A percentile compares a stretch with the other conserved stretches of the same genome.
Evolutionary conservation across 1,140 invertebrate species (phyloP).

Genomic region (Wiebesia pumilae): DNA sequence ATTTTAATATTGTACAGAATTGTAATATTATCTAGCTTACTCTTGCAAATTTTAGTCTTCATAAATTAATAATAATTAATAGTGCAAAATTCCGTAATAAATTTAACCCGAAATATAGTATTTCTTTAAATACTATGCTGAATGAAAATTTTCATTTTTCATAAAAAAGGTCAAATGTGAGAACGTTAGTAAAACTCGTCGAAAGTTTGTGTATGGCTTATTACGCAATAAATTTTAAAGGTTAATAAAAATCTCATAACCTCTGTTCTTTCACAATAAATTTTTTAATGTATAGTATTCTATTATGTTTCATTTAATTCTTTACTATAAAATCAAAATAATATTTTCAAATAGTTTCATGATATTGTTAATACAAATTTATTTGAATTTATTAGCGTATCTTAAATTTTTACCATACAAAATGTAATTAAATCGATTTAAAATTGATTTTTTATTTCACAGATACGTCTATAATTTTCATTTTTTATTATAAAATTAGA

Average conservation of each 20-base stretch:
- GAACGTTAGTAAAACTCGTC: background rate
- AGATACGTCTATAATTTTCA: too few relatives aligned
- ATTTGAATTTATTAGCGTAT: background rate
- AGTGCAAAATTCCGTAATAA: background rate
- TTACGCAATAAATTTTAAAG: background rate
- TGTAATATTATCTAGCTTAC: background rate
- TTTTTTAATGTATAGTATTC: background rate
- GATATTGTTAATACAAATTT: background rate
- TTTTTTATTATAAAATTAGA: too few relatives aligned
- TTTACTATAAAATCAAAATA: background rate
- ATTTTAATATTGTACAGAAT: background rate
- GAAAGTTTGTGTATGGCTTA: background rate
- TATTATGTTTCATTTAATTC: background rate
- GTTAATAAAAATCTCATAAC: conserved; percentile 14
- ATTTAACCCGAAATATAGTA: background rate
- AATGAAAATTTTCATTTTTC: background rate
- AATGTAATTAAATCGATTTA: too few relatives aligned
- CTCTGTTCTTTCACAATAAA: background rate
- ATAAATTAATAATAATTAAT: background rate
- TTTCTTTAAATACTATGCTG: background rate
- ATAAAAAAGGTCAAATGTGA: background rate
- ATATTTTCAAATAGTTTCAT: background rate
- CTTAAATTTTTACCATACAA: too few relatives aligned
- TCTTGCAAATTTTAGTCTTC: background rate
- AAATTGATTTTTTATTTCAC: too few relatives aligned